Base-by-base conservation (phyloP, 2,888 invertebrate species). In the Baronia brevicornis region DNA sequence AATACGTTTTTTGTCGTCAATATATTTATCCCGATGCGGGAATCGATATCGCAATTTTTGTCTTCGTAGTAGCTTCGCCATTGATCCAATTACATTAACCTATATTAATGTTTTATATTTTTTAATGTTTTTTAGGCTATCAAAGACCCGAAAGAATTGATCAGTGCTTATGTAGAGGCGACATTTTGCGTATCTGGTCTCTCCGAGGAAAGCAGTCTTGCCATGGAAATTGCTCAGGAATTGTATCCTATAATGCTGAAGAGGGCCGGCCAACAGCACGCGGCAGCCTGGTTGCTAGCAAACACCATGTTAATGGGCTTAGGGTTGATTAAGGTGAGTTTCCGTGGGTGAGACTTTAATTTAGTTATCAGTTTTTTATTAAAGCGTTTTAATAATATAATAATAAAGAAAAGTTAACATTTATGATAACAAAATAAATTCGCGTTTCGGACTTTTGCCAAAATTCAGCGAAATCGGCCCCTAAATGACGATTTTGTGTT, bases 321-420 rank as follows among this genome's bases (percentile, higher is more conserved):
- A 6, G 90, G 89, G 1, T 73, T 93, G 2, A 87, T 93, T 20
- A 94, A 94, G 86, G 93, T 92, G 66, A 54, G 51, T 6, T n/a
- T 19, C 19, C 2, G n/a, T n/a, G n/a, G n/a, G n/a, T n/a, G n/a
- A n/a, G n/a, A n/a, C n/a, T n/a, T n/a, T n/a, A n/a, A n/a, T n/a
- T n/a, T n/a, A n/a, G n/a, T n/a, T n/a, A n/a, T n/a, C n/a, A n/a
- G n/a, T n/a, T n/a, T n/a, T n/a, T n/a, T n/a, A n/a, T n/a, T n/a
- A n/a, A n/a, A n/a, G n/a, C n/a, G n/a, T n/a, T n/a, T n/a, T 19
- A 9, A 20, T 7, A 9, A 4, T 20, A 7, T 8, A 1, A 0
- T 20, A 21, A 5, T 22, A 8, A 10, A 22, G 9, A 3, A 8
- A 7, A 21, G 9, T 3, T 21, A 10, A 3, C 5, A n/a, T n/a